A percentile compares a stretch with the other conserved stretches of the same genome.
These are phyloP conservation scores for Stomorhina lunata DNA, from an alignment of 2,888 invertebrate genomes.

Conservation along the genomic window DNA sequence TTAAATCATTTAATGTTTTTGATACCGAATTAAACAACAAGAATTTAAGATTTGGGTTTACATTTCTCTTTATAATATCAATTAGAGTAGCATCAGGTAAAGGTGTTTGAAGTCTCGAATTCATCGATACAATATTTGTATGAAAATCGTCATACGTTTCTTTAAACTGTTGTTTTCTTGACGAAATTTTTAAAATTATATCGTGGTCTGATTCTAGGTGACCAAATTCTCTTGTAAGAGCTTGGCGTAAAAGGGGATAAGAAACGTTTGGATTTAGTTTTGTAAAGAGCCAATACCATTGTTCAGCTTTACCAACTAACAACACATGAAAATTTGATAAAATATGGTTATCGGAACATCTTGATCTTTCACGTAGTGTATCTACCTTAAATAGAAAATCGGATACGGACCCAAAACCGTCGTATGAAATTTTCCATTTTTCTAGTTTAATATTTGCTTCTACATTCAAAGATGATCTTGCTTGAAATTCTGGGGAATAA, in stretches of 20 bases:
- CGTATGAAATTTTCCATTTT: conserved; percentile 10
- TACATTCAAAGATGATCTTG: too few relatives aligned
- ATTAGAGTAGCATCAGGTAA: background rate
- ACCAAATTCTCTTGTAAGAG: background rate
- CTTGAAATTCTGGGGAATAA: too few relatives aligned
- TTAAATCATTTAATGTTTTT: background rate
- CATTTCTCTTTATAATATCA: background rate
- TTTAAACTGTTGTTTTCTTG: background rate
- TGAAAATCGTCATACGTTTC: background rate
- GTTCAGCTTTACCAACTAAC: conserved; percentile 19
- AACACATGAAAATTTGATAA: conserved; percentile 28
- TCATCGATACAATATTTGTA: background rate
- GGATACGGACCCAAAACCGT: conserved; percentile 5
- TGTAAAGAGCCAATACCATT: conserved; percentile 38
- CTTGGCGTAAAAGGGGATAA: background rate
- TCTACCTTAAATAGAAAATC: conserved; percentile 33
- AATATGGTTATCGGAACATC: background rate
- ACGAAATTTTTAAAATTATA: conserved; percentile 5
- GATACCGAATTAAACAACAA: background rate
- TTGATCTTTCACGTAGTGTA: background rate
- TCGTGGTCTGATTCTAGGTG: conserved; percentile 16
- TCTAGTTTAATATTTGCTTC: too few relatives aligned
- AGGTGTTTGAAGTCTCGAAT: background rate
- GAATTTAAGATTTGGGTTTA: background rate
- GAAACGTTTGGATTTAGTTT: conserved; percentile 10